Evolutionary conservation across 1,140 invertebrate species (phyloP).

Genomic region (Anthonomus grandis): DNA sequence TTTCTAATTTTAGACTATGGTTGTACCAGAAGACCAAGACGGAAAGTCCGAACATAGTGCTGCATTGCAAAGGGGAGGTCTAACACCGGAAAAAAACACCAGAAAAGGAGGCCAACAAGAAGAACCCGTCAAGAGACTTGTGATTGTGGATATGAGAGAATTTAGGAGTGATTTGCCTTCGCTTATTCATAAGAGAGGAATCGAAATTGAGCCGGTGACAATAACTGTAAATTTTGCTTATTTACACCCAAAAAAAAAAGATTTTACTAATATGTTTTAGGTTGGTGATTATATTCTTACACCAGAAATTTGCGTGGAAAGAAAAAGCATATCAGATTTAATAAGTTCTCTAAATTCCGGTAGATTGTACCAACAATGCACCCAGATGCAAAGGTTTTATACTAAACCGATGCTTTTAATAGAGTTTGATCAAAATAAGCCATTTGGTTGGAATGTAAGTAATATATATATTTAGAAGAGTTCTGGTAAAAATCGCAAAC

Average conservation of each 20-base stretch:
- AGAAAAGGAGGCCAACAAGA: constrained; percentile 62
- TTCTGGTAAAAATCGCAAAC: background rate
- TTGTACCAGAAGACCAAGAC: constrained; percentile 87
- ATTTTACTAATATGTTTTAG: constrained; percentile 47
- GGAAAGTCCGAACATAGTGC: constrained; percentile 74
- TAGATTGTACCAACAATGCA: constrained; percentile 91
- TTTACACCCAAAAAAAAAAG: background rate
- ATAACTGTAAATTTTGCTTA: constrained; percentile 60
- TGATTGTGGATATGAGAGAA: constrained; percentile 98
- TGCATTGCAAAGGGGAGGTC: constrained; percentile 55
- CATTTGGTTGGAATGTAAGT: constrained; percentile 80
- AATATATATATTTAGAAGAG: constrained; percentile 4
- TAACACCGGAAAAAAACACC: constrained; percentile 53
- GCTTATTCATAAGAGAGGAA: constrained; percentile 86
- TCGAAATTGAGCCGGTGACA: constrained; percentile 90
- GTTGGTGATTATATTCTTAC: constrained; percentile 98
- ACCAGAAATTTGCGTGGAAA: constrained; percentile 92
- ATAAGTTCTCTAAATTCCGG: constrained; percentile 95
- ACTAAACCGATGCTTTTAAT: constrained; percentile 89
- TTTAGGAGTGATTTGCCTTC: constrained; percentile 95
- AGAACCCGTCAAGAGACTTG: constrained; percentile 50
- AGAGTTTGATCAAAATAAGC: constrained; percentile 93
- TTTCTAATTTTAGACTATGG: constrained; percentile 69
- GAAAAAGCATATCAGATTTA: constrained; percentile 96
- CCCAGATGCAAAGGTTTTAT: constrained; percentile 86